These are phyloP conservation scores for Cossypha heuglini DNA, from an alignment of 2,797 vertebrate genomes.

Conservation along the genomic window DNA sequence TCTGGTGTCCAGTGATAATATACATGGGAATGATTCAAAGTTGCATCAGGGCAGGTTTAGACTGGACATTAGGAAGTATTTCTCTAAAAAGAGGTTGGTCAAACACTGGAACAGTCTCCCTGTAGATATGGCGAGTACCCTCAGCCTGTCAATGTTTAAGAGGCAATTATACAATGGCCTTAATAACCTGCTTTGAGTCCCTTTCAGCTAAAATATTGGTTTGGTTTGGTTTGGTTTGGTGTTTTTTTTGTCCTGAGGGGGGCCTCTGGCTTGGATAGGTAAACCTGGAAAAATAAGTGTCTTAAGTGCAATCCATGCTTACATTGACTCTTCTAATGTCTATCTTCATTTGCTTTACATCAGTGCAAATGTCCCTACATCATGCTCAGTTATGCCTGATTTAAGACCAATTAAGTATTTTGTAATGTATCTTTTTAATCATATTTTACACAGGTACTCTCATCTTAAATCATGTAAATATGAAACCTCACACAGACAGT, in stretches of 20 bases:
- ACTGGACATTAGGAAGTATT: not conserved
- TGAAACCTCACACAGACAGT: not conserved
- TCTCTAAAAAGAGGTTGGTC: accelerated
- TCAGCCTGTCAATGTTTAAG: not conserved
- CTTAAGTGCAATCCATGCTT: not conserved
- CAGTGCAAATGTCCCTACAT: not conserved
- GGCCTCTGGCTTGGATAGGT: too few species aligned
- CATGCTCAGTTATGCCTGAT: not conserved
- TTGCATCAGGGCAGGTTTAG: not conserved
- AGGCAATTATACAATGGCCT: not conserved
- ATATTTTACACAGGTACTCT: not conserved
- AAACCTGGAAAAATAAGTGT: not conserved
- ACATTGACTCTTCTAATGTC: not conserved
- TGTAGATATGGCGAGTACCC: accelerated
- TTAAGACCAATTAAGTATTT: not conserved
- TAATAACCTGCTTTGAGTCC: not conserved
- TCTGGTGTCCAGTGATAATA: not conserved
- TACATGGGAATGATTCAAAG: accelerated
- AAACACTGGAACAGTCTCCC: not conserved
- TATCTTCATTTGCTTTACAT: not conserved
- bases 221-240: too few species aligned
- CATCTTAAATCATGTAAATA: not conserved
- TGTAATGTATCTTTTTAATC: not conserved
- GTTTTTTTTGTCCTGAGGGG: too few species aligned
- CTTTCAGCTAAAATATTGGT: not conserved